phyloP scores from a whole-genome alignment of 2,888 invertebrate species.

The Diabrotica balteata region DNA sequence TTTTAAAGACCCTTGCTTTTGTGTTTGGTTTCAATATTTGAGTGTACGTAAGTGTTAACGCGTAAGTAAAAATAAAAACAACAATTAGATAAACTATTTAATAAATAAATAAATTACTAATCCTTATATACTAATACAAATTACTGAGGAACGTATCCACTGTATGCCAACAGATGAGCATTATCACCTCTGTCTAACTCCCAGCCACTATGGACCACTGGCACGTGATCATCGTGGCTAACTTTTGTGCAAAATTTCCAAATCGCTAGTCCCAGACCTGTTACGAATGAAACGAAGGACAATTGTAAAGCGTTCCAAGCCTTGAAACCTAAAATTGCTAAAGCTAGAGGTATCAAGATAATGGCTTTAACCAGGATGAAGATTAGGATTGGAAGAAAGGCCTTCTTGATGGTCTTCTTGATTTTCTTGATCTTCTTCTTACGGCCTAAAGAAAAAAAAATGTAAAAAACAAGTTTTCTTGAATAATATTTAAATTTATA shows the following conservation, averaged over 20 bases:
- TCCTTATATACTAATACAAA: slow-evolving; percentile 8
- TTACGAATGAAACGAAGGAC: slow-evolving; percentile 86
- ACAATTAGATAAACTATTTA: no score
- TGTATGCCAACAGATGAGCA: slow-evolving; percentile 74
- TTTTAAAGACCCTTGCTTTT: no score
- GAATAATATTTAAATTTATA: no score
- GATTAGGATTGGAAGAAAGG: slow-evolving; percentile 82
- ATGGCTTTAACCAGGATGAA: slow-evolving; percentile 85
- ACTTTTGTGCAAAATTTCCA: slow-evolving; percentile 89
- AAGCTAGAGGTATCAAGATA: slow-evolving; percentile 83
- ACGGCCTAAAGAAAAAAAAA: slow-evolving; percentile 20
- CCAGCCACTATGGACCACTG: slow-evolving; percentile 40
- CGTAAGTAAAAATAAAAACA: no score
- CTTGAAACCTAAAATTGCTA: slow-evolving; percentile 84
- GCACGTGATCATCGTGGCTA: slow-evolving; percentile 34
- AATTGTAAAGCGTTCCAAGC: slow-evolving; percentile 88
- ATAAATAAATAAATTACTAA: no score
- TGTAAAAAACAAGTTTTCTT: not conserved
- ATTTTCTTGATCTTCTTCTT: slow-evolving; percentile 71
- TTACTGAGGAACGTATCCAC: slow-evolving; percentile 63
- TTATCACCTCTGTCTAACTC: slow-evolving; percentile 66
- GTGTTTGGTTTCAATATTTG: no score
- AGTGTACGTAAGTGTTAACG: no score
- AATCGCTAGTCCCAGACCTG: slow-evolving; percentile 82
- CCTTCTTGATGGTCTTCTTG: slow-evolving; percentile 84